Base-by-base conservation (phyloP, 2,113 vertebrate species). In the Paedocypris sp. region DNA sequence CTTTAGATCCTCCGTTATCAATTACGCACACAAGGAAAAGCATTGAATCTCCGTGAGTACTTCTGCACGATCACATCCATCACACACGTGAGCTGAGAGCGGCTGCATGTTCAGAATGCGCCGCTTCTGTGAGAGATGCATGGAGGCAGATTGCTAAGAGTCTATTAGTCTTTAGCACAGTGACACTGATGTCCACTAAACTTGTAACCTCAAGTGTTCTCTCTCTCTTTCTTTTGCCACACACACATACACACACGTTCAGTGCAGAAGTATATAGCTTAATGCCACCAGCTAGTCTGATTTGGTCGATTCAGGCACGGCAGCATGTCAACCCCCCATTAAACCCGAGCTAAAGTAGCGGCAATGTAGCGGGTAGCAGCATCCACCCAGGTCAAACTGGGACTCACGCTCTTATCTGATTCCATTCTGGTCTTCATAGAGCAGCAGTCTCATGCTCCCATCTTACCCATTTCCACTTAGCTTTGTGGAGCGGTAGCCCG, bases 21-120 rank as follows among this genome's bases (percentile, higher is more conserved):
- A 94, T 99, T 80, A 99, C 95, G 65, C 95, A 99, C 88, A 94
- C 90, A 87, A 91, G 95, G 83, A 99, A 99, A 86, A 99, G 95
- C 82, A 85, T 99, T 52, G 95, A 98, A 79, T 96, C 95, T 79
- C 93, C 93, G 95, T 99, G 93, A 99, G 95, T 98, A 82, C 46
- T 26, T 16, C 26, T 38, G 58, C 58, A 62, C 57, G 46, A 51
- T 15, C 31, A 66, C 50, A 57, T 66, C 35, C 36, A 66, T 57
- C 45, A 62, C 46, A 66, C 57, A 54, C n/a, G n/a, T n/a, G n/a
- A n/a, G n/a, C n/a, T n/a, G 16, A 16, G 33, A 62, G 29, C 22
- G 43, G 62, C 12, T 46, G 68, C 62, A 65, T 61, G 43, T 36
- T 33, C 32, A 58, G 9, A 48, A 16, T 53, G 11, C 43, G 31